Conservation (phyloP, 2,888 invertebrate genomes). For the Epiblema foenella region DNA sequence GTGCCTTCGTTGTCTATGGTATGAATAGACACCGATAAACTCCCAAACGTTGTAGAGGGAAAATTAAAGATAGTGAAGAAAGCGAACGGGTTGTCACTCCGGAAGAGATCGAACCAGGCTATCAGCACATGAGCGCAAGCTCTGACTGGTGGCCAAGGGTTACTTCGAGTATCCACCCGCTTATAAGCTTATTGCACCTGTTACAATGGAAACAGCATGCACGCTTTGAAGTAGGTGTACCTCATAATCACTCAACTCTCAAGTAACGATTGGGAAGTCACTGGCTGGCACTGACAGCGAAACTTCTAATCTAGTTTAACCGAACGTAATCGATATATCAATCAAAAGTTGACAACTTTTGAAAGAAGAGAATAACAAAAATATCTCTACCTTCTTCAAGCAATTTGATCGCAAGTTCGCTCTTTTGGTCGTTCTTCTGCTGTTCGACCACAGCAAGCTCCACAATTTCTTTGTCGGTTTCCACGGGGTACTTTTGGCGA, state of each 20-base stretch:
- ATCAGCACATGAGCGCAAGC: background rate
- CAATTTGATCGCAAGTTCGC: slow-evolving; percentile 46
- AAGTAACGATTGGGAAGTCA: background rate
- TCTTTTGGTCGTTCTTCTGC: slow-evolving; percentile 40
- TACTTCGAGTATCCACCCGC: slow-evolving; percentile 20
- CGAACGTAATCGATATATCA: slow-evolving; percentile 6
- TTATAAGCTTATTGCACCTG: slow-evolving; percentile 2
- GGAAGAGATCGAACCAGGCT: slow-evolving; percentile 11
- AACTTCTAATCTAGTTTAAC: slow-evolving; percentile 40
- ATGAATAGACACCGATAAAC: background rate
- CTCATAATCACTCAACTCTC: slow-evolving; percentile 7
- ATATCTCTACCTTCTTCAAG: slow-evolving; percentile 56
- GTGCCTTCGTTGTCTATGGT: slow-evolving; percentile 4
- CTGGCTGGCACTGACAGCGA: slow-evolving; percentile 20
- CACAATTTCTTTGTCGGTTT: slow-evolving; percentile 63
- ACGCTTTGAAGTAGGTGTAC: slow-evolving; percentile 14
- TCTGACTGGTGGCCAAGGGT: slow-evolving; percentile 7
- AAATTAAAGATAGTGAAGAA: slow-evolving; percentile 8
- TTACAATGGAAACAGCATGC: background rate
- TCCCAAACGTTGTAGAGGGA: background rate
- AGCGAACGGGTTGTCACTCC: slow-evolving; percentile 13
- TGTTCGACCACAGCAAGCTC: slow-evolving; percentile 53
- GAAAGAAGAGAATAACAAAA: slow-evolving; percentile 43
- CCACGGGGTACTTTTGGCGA: slow-evolving; percentile 58
- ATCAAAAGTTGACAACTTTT: slow-evolving; percentile 32